phyloP scores from a whole-genome alignment of 2,888 invertebrate genomes.

The Carpatolechia fugitivella region DNA sequence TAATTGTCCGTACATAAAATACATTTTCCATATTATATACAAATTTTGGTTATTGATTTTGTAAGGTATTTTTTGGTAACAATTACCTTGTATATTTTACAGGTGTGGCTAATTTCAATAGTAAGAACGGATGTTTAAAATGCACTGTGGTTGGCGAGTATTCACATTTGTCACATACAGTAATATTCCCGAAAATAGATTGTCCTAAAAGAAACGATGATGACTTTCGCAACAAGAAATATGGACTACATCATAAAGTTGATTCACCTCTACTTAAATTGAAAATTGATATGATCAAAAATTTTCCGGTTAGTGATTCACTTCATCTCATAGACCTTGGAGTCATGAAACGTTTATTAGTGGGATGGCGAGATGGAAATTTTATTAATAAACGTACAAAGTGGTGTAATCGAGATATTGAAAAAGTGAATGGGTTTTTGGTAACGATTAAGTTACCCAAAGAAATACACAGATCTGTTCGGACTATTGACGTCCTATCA shows the following conservation, averaged over 20 bases:
- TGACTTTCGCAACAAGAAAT: constrained; percentile 27
- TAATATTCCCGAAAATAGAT: constrained; percentile 12
- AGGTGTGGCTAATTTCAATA: constrained; percentile 22
- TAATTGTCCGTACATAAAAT: no score
- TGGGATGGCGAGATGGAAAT: constrained; percentile 28
- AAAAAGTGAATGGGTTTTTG: constrained; percentile 21
- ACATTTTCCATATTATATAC: no score
- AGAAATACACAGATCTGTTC: constrained; percentile 16
- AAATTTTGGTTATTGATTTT: no score
- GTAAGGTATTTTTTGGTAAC: no score
- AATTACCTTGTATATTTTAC: no score
- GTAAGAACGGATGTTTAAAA: constrained; percentile 20
- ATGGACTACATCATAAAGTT: constrained; percentile 26
- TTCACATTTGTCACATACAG: constrained; percentile 18
- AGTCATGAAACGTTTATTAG: constrained; percentile 27
- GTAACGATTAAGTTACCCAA: constrained; percentile 20
- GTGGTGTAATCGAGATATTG: constrained; percentile 21
- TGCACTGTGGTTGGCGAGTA: constrained; percentile 18
- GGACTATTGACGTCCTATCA: constrained; percentile 15
- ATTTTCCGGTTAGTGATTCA: constrained; percentile 29
- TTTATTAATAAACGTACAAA: constrained; percentile 22
- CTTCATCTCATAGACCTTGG: constrained; percentile 31
- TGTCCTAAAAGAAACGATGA: constrained; percentile 21
- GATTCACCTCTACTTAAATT: constrained; percentile 26
- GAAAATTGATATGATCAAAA: constrained; percentile 29